Evolutionary conservation across 2,797 vertebrate species (phyloP).

Genomic region (Sorex maritimensis): DNA sequence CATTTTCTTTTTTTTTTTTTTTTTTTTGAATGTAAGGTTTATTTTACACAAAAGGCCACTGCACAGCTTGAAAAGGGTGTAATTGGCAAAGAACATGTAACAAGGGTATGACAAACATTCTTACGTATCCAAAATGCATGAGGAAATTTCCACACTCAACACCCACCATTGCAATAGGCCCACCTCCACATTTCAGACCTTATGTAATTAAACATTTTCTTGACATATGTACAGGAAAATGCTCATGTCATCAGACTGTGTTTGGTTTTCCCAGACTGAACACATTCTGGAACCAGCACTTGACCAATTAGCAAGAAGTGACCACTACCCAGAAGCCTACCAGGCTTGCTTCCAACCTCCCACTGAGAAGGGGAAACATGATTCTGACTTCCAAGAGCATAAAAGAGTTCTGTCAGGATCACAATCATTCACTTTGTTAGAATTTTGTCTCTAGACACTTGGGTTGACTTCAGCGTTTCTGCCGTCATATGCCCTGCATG

Average conservation of each 20-base stretch:
- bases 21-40: too few relatives aligned
- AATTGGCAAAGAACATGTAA: too few relatives aligned
- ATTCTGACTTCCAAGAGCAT: neutral
- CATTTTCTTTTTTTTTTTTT: too few relatives aligned
- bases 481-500: neutral
- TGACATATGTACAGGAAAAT: neutral
- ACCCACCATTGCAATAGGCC: too few relatives aligned
- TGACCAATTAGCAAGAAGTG: neutral
- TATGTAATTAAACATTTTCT: conserved; percentile 13
- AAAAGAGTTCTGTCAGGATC: neutral
- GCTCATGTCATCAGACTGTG: neutral
- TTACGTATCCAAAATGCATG: too few relatives aligned
- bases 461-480: neutral
- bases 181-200: too few relatives aligned
- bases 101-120: too few relatives aligned
- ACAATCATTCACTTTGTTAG: neutral
- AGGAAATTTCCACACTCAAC: too few relatives aligned
- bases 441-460: neutral
- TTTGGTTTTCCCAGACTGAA: conserved; percentile 4
- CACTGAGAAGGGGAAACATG: neutral
- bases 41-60: too few relatives aligned
- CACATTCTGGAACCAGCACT: neutral
- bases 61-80: too few relatives aligned
- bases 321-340: neutral
- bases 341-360: neutral